These are phyloP conservation scores for Oncorhynchus tshawytscha DNA, from an alignment of 2,113 vertebrate species.

Conservation along the genomic window DNA sequence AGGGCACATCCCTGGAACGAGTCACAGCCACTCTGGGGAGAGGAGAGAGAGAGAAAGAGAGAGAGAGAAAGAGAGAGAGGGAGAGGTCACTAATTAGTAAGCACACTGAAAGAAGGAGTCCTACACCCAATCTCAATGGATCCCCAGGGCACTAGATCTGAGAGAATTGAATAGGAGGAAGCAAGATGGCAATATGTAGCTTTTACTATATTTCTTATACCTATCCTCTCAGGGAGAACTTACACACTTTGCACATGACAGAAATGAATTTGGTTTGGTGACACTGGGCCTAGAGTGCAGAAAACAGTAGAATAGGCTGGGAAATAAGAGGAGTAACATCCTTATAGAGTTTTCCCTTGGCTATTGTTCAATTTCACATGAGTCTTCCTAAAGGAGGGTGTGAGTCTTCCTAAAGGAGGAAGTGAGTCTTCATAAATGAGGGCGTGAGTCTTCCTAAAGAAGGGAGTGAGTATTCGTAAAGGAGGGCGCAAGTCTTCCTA, in stretches of 20 bases:
- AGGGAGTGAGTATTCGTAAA: constrained; percentile 47
- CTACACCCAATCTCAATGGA: too few species aligned
- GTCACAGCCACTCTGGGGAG: constrained; percentile 87
- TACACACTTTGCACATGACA: background rate
- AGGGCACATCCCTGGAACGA: constrained; percentile 92
- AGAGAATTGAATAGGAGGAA: background rate
- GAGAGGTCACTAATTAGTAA: background rate
- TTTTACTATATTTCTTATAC: too few species aligned
- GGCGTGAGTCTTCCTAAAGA: constrained; percentile 15
- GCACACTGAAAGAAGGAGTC: background rate
- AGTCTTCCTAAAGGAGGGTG: constrained; percentile 34
- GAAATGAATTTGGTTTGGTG: background rate
- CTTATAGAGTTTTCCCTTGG: constrained; percentile 20
- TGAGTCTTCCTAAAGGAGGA: constrained; percentile 31
- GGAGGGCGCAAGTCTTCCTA: constrained; percentile 41
- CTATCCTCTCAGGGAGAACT: background rate
- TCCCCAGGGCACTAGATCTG: background rate
- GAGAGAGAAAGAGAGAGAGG: background rate
- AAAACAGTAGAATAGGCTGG: background rate
- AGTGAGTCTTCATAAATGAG: constrained; percentile 12
- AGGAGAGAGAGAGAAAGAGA: constrained; percentile 6
- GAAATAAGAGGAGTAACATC: constrained; percentile 3
- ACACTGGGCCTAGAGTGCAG: background rate
- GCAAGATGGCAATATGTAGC: background rate
- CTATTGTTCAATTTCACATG: constrained; percentile 27